These are phyloP conservation scores for Prosopocoilus inquinatus DNA, from an alignment of 2,888 invertebrate species.

Conservation along the genomic window DNA sequence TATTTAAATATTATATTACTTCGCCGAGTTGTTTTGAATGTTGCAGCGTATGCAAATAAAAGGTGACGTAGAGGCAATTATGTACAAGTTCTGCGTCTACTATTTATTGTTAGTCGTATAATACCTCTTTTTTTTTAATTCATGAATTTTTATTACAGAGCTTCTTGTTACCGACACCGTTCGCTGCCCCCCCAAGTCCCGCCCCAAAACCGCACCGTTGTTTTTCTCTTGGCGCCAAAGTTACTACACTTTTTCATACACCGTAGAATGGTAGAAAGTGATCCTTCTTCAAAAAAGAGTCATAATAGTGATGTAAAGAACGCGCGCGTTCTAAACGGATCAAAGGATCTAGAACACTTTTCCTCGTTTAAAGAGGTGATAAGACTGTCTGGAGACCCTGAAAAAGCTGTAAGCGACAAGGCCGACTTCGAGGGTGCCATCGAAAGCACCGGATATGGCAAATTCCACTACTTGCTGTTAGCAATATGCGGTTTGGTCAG, in stretches of 20 bases:
- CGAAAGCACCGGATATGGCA: slow-evolving; percentile 82
- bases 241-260: slow-evolving; percentile 40
- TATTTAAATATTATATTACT: too few species aligned
- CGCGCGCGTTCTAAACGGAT: slow-evolving; percentile 76
- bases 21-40: too few species aligned
- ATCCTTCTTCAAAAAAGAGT: slow-evolving; percentile 69
- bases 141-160: slow-evolving; percentile 37
- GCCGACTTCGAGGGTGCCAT: slow-evolving; percentile 88
- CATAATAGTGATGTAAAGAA: slow-evolving; percentile 85
- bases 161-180: slow-evolving; percentile 36
- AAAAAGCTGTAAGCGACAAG: slow-evolving; percentile 57
- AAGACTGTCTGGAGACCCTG: slow-evolving; percentile 11
- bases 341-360: slow-evolving; percentile 58
- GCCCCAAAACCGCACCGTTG: slow-evolving; percentile 31
- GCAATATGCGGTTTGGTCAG: slow-evolving; percentile 92
- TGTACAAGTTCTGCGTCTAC: too few species aligned
- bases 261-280: slow-evolving; percentile 90
- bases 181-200: slow-evolving; percentile 45
- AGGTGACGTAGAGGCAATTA: too few species aligned
- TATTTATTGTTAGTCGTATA: too few species aligned
- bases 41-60: too few species aligned
- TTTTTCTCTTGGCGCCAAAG: slow-evolving; percentile 18
- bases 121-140: background rate
- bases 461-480: slow-evolving; percentile 86
- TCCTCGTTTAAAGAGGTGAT: background rate